Conservation (phyloP, 2,113 vertebrate species). For the Dicentrarchus labrax region DNA sequence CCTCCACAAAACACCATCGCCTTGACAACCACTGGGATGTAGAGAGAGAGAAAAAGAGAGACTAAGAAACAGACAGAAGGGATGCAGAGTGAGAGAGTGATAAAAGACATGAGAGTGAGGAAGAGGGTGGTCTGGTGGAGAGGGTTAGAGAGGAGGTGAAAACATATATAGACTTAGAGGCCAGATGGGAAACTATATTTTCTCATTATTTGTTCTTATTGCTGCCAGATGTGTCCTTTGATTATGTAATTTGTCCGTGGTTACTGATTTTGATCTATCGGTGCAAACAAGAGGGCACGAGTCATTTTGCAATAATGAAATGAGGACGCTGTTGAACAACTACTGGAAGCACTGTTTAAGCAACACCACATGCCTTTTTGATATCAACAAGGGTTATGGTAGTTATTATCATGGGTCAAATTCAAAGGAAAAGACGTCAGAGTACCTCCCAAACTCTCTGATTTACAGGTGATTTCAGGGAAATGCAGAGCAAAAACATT, state of each 20-base stretch:
- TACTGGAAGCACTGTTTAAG: background rate
- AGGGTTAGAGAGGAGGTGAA: conserved; percentile 6
- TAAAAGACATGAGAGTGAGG: conserved; percentile 24
- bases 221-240: conserved; percentile 44
- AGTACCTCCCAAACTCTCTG: background rate
- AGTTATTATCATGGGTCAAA: background rate
- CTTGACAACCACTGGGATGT: conserved; percentile 68
- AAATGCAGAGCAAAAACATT: background rate
- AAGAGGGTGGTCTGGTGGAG: conserved; percentile 20
- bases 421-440: background rate
- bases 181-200: conserved; percentile 37
- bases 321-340: conserved; percentile 1
- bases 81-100: conserved; percentile 24
- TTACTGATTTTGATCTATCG: conserved; percentile 8
- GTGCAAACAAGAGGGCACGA: background rate
- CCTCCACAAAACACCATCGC: conserved; percentile 69
- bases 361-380: background rate
- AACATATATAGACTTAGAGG: background rate
- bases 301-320: conserved; percentile 31
- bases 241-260: conserved; percentile 5
- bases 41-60: conserved; percentile 14
- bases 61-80: background rate
- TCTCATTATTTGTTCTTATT: conserved; percentile 22
- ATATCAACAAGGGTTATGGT: background rate
- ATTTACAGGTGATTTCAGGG: background rate